These are phyloP conservation scores for Drosophila aff. DNA, from an alignment of 1,140 invertebrate genomes.

Conservation along the genomic window DNA sequence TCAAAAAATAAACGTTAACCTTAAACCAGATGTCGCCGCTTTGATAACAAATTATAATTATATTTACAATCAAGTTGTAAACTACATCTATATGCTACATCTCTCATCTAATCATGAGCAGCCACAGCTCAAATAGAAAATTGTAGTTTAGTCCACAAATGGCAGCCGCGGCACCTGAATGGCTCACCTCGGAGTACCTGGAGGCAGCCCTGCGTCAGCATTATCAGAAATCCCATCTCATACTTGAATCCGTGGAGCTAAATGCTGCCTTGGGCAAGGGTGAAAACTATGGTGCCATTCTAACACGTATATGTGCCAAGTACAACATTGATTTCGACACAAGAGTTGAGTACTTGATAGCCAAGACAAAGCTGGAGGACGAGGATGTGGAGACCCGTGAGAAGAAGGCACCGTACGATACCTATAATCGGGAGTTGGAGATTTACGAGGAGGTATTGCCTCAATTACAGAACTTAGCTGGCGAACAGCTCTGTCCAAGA, in stretches of 20 bases:
- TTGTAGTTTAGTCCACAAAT: slow-evolving; percentile 21
- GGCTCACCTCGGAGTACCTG: slow-evolving; percentile 57
- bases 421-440: slow-evolving; percentile 65
- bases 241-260: slow-evolving; percentile 17
- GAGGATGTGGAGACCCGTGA: slow-evolving; percentile 49
- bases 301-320: slow-evolving; percentile 48
- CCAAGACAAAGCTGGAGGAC: slow-evolving; percentile 59
- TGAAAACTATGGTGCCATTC: slow-evolving; percentile 68
- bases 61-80: not conserved
- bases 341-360: slow-evolving; percentile 33
- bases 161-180: slow-evolving; percentile 36
- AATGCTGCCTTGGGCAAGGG: slow-evolving; percentile 60
- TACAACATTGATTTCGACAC: slow-evolving; percentile 9
- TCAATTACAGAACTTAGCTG: slow-evolving; percentile 40
- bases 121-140: not conserved
- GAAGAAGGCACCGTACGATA: slow-evolving; percentile 59
- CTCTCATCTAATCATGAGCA: slow-evolving; percentile 1
- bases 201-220: slow-evolving; percentile 40
- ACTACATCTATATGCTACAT: not conserved
- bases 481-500: slow-evolving; percentile 53
- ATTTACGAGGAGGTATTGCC: slow-evolving; percentile 68
- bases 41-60: slow-evolving; percentile 6
- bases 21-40: not conserved
- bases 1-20: not conserved
- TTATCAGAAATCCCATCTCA: slow-evolving; percentile 34